These are phyloP conservation scores for Pseudomugil tenellus DNA, from an alignment of 2,797 vertebrate species.

Conservation along the genomic window DNA sequence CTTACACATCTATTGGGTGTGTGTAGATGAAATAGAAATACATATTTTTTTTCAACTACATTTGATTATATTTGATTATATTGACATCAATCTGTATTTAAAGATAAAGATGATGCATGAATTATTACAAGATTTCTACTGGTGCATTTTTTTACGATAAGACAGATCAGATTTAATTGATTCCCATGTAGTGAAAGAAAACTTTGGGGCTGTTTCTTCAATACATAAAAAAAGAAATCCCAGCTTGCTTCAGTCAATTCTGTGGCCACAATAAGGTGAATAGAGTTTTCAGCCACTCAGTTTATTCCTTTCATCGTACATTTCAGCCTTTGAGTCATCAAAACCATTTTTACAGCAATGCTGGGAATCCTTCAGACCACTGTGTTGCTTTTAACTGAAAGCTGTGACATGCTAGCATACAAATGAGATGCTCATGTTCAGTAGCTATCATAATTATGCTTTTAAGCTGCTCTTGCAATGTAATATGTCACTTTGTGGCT, in stretches of 20 bases:
- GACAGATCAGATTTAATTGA: background rate
- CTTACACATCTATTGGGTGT: background rate
- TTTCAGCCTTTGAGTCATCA: background rate
- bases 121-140: too few species aligned
- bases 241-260: background rate
- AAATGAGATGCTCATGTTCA: background rate
- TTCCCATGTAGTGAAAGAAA: background rate
- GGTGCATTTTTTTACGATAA: background rate
- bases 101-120: too few species aligned
- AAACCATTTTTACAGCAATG: background rate
- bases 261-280: slow-evolving; percentile 1
- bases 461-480: slow-evolving; percentile 8
- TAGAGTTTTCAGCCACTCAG: background rate
- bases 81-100: background rate
- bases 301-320: slow-evolving; percentile 1
- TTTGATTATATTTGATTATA: background rate
- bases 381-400: slow-evolving; percentile 2
- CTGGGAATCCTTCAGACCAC: background rate
- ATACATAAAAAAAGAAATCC: background rate
- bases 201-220: background rate
- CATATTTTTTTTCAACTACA: background rate
- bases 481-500: slow-evolving; percentile 7
- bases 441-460: slow-evolving; percentile 2
- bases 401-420: background rate
- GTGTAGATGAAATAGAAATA: background rate